Evolutionary conservation across 2,888 invertebrate species (phyloP).

Genomic region (Phyto melanocephala): DNA sequence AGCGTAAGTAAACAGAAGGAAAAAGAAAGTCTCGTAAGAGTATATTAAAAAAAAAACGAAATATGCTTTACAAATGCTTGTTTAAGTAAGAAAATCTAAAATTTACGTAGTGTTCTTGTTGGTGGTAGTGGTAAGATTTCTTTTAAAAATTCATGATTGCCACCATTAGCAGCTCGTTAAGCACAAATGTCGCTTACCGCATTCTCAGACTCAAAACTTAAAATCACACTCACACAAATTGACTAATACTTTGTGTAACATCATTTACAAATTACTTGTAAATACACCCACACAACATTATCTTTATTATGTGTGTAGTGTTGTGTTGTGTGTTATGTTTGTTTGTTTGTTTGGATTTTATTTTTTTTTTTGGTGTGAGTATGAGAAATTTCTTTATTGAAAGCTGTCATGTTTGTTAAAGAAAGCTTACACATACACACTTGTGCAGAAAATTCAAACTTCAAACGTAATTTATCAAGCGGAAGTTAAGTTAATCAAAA

Average conservation of each 20-base stretch:
- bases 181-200: conserved; percentile 60
- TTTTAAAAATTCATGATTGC: conserved; percentile 55
- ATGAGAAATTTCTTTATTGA: conserved; percentile 28
- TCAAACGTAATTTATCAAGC: conserved; percentile 64
- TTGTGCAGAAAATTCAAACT: conserved; percentile 20
- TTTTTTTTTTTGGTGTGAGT: too few relatives aligned
- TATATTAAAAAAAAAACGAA: background rate
- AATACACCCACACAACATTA: conserved; percentile 19
- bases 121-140: background rate
- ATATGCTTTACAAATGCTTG: conserved; percentile 23
- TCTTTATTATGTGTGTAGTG: conserved; percentile 32
- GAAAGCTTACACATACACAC: conserved; percentile 19
- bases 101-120: conserved; percentile 1
- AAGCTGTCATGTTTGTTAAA: conserved; percentile 53
- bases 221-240: background rate
- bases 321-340: too few relatives aligned
- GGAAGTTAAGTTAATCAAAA: conserved; percentile 63
- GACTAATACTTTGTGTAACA: conserved; percentile 12
- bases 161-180: conserved; percentile 65
- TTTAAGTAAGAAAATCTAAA: conserved; percentile 30
- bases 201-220: conserved; percentile 25
- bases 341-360: too few relatives aligned
- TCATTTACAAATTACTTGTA: conserved; percentile 42
- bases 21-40: background rate
- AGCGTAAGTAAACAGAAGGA: background rate